Percentiles rank a stretch among this genome's conserved stretches.
Conservation (phyloP, 2,888 invertebrate species). For the Chrysotoxum bicinctum region DNA sequence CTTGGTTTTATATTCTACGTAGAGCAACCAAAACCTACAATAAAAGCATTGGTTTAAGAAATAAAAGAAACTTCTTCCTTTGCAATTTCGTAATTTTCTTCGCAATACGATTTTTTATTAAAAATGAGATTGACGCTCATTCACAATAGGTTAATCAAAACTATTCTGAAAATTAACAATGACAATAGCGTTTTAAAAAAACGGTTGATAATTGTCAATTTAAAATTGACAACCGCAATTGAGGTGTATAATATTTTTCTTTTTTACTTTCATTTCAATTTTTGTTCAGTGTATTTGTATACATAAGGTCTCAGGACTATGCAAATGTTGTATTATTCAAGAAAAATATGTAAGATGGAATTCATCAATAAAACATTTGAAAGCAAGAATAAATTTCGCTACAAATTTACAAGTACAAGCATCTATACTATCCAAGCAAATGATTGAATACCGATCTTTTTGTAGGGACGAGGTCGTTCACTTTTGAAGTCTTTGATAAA, state of each 20-base stretch:
- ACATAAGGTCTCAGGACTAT: background rate
- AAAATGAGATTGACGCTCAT: too few relatives aligned
- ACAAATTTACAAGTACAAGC: background rate
- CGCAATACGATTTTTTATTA: too few relatives aligned
- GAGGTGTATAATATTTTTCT: background rate
- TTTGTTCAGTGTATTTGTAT: background rate
- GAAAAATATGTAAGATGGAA: background rate
- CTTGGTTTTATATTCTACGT: too few relatives aligned
- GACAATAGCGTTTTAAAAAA: too few relatives aligned
- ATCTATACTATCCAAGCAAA: background rate
- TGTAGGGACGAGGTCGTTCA: background rate
- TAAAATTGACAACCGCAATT: too few relatives aligned
- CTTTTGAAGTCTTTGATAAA: background rate
- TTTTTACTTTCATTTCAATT: background rate
- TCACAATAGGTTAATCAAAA: too few relatives aligned
- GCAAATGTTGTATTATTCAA: background rate
- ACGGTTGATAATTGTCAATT: too few relatives aligned
- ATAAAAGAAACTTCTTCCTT: too few relatives aligned
- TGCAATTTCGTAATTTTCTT: too few relatives aligned
- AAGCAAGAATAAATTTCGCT: background rate
- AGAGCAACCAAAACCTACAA: too few relatives aligned
- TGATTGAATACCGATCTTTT: background rate
- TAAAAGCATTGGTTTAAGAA: too few relatives aligned
- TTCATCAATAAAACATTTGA: conserved; percentile 49
- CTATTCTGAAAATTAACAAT: too few relatives aligned